These are phyloP conservation scores for Parnassius mnemosyne DNA, from an alignment of 2,888 invertebrate genomes.

Conservation along the genomic window DNA sequence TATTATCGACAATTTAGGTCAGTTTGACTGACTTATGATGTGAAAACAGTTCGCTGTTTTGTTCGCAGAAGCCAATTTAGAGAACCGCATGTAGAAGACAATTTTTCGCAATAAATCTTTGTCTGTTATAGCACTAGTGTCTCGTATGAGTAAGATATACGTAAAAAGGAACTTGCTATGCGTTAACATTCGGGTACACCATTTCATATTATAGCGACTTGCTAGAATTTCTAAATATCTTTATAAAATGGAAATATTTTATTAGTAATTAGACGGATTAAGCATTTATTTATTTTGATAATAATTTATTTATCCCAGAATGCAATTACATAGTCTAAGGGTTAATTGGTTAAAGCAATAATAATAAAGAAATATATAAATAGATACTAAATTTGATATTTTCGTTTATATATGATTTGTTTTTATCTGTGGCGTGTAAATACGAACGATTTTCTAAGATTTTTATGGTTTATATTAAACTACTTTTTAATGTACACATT, in stretches of 20 bases:
- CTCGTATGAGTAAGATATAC: conserved; percentile 12
- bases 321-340: conserved; percentile 22
- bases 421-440: conserved; percentile 13
- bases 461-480: conserved; percentile 24
- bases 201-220: conserved; percentile 12
- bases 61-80: background rate
- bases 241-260: conserved; percentile 10
- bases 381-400: background rate
- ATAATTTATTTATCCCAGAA: conserved; percentile 24
- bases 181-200: background rate
- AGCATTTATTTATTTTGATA: conserved; percentile 28
- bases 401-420: background rate
- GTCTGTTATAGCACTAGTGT: background rate
- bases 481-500: conserved; percentile 1
- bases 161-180: conserved; percentile 8
- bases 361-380: conserved; percentile 4
- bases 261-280: conserved; percentile 21
- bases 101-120: background rate
- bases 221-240: conserved; percentile 16
- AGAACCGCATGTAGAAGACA: background rate
- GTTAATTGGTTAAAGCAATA: conserved; percentile 20
- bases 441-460: conserved; percentile 6
- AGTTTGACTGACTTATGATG: no score
- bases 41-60: no score
- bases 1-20: background rate